Base-by-base conservation (phyloP, 1,140 invertebrate species). In the Lamellibrachia luymesi region DNA sequence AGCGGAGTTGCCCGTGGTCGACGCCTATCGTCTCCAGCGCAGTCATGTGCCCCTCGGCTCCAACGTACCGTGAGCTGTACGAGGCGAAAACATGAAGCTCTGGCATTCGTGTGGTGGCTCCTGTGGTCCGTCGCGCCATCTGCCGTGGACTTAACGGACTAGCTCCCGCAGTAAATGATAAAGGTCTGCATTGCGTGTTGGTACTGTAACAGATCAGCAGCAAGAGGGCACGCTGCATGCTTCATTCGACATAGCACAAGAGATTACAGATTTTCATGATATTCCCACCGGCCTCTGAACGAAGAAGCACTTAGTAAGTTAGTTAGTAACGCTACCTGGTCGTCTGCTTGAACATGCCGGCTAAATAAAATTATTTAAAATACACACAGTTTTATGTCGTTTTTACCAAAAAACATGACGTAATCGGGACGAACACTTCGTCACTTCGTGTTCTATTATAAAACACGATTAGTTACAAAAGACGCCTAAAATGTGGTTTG, bases 41-140 rank as follows among this genome's bases (percentile, higher is more conserved):
- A 95, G 95, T 94, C 95, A 95, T 52, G 95, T 96, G 4, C 95
- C 95, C 2, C 92, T 96, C 10, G 95, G 95, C 25, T 95, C 95
- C 91, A 91, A 50, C 8, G 91, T 51, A 91, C 49, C 91, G 2
- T 80, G 64, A 80, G 64, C 64, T 22, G 5, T 4, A 8, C 17
- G 64, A 80, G 64, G 64, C 64, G 64, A 10, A 10, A 80, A 8
- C 64, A 17, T 8, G 64, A 80, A 22, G 4, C 25, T 80, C 8
- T 80, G 2, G 25, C 13, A 2, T 80, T 17, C 64, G 8, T 80
- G 64, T 6, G 7, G 25, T 80, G 1, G 64, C 64, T 10, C 7
- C 25, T 10, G 64, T 80, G 64, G 64, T 22, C 8, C 64, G 64
- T 80, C 64, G 64, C 64, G 13, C 64, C 64, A 80, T 80, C 64